Evolutionary conservation across 2,888 invertebrate genomes (phyloP).

Genomic region (Hirtodrosophila confusa): DNA sequence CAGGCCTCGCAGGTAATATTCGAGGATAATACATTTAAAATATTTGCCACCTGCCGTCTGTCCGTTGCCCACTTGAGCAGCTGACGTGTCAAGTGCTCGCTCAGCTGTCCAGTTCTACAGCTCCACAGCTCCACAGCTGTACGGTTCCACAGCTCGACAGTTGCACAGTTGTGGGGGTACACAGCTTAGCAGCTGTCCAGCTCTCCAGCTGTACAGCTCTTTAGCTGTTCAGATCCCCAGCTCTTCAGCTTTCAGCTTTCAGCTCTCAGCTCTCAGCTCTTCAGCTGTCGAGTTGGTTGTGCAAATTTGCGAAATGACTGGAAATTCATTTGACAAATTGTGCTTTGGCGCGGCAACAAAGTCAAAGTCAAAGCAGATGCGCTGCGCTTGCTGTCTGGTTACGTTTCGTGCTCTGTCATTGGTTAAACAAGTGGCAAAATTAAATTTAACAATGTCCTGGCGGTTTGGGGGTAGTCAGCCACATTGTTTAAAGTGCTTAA

Average conservation of each 20-base stretch:
- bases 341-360: slow-evolving; percentile 33
- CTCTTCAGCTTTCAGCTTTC: neutral
- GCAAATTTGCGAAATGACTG: slow-evolving; percentile 76
- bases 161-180: neutral
- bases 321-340: slow-evolving; percentile 80
- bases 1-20: slow-evolving; percentile 62
- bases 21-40: slow-evolving; percentile 64
- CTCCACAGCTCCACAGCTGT: neutral
- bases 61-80: slow-evolving; percentile 32
- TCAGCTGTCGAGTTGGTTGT: slow-evolving; percentile 34
- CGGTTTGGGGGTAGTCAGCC: slow-evolving; percentile 19
- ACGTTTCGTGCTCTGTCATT: slow-evolving; percentile 70
- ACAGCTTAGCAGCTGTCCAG: slow-evolving; percentile 1
- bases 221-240: neutral
- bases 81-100: slow-evolving; percentile 69
- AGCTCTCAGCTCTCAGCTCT: neutral
- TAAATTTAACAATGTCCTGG: slow-evolving; percentile 72
- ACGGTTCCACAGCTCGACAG: neutral
- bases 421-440: slow-evolving; percentile 81
- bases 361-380: slow-evolving; percentile 40
- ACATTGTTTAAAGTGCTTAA: slow-evolving; percentile 79
- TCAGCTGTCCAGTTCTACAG: slow-evolving; percentile 28
- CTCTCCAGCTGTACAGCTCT: slow-evolving; percentile 1
- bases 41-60: slow-evolving; percentile 22
- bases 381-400: slow-evolving; percentile 52